phyloP scores from a whole-genome alignment of 2,113 vertebrate genomes.

The Cynopterus brachyotis region DNA sequence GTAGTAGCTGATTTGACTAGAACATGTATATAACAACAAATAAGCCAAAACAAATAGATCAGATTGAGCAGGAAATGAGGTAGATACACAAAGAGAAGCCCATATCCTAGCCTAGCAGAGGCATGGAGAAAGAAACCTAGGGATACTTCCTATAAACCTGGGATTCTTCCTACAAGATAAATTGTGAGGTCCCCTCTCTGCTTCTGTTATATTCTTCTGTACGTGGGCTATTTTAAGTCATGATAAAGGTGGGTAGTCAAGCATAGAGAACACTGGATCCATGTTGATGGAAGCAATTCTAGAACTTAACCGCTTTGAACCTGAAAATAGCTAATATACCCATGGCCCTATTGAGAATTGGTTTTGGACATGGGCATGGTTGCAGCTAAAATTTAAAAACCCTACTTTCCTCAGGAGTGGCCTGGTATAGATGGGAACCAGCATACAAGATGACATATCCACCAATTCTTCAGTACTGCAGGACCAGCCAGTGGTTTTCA shows the following conservation, averaged over 20 bases:
- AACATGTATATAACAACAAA: background rate
- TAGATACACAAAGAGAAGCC: background rate
- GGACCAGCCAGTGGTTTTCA: background rate
- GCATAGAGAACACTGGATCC: too few species aligned
- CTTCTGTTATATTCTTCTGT: background rate
- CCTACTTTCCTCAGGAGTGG: accelerated
- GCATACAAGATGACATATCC: accelerated
- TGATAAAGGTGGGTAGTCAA: background rate
- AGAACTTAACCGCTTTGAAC: background rate
- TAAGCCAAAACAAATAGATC: background rate
- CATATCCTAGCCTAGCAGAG: background rate
- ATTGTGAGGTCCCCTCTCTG: background rate
- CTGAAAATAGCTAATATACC: background rate
- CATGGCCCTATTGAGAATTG: background rate
- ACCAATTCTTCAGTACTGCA: background rate
- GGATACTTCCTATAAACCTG: too few species aligned
- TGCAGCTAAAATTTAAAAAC: background rate
- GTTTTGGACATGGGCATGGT: background rate
- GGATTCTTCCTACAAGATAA: too few species aligned
- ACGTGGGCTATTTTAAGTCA: background rate
- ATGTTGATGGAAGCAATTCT: background rate
- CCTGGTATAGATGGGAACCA: background rate
- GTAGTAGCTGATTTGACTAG: background rate
- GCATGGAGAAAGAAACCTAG: background rate
- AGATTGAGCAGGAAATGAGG: background rate